These are phyloP conservation scores for Melanotaenia boesemani DNA, from an alignment of 2,797 vertebrate genomes.

Conservation along the genomic window DNA sequence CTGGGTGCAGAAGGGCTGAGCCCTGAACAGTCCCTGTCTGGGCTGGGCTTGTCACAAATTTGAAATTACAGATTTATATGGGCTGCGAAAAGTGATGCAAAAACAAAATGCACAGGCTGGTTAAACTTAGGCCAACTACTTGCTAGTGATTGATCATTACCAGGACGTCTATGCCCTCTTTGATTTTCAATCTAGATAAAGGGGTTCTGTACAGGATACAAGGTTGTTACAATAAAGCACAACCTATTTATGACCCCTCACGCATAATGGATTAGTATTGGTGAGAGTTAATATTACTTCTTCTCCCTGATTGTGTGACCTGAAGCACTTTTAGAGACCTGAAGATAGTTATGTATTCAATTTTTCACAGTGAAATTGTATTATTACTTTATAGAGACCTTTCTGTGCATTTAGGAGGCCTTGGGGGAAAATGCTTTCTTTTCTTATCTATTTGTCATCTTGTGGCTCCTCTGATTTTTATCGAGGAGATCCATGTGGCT, in stretches of 20 bases:
- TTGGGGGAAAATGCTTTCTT: neutral
- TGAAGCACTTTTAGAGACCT: neutral
- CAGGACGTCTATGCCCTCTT: neutral
- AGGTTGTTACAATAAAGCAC: neutral
- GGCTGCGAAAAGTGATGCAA: too few species aligned
- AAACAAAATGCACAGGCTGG: too few species aligned
- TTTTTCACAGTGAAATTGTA: neutral
- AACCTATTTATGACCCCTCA: neutral
- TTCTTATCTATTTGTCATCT: slow-evolving; percentile 4
- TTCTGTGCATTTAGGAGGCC: neutral
- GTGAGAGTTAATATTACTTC: slow-evolving; percentile 2
- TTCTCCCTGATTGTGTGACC: neutral
- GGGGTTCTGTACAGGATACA: neutral
- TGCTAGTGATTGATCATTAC: neutral
- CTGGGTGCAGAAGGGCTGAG: too few species aligned
- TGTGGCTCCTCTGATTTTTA: neutral
- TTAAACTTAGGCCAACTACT: too few species aligned
- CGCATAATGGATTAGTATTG: neutral
- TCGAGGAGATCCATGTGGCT: neutral
- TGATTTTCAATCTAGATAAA: neutral
- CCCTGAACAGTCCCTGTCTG: too few species aligned
- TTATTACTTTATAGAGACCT: neutral
- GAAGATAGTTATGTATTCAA: neutral
- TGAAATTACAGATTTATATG: too few species aligned
- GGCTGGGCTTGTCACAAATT: too few species aligned